Percentiles rank a stretch among this genome's conserved stretches.
Evolutionary conservation across 2,888 invertebrate species (phyloP).

Genomic region (Nomada lathburiana): DNA sequence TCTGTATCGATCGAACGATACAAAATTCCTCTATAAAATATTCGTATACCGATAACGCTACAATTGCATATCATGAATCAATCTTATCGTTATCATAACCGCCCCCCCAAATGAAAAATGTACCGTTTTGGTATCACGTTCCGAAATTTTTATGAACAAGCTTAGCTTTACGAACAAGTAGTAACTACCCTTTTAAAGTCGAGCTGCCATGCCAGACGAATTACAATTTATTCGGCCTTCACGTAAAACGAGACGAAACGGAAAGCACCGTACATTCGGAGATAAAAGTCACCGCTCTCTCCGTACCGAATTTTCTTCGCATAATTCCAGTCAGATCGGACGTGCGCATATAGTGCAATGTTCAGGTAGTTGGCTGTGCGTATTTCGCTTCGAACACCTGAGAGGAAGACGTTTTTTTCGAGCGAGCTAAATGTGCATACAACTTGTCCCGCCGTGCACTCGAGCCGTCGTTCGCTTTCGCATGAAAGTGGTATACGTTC

Average conservation of each 20-base stretch:
- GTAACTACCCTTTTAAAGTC: too few species aligned
- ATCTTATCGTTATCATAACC: too few species aligned
- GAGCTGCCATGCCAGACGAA: too few species aligned
- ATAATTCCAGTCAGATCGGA: neutral
- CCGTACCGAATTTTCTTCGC: neutral
- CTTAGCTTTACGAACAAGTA: too few species aligned
- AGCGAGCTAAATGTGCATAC: slow-evolving; percentile 37
- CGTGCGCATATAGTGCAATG: neutral
- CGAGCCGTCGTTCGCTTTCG: slow-evolving; percentile 21
- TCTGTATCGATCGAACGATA: too few species aligned
- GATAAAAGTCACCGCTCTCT: neutral
- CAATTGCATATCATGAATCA: too few species aligned
- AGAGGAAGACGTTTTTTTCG: slow-evolving; percentile 28
- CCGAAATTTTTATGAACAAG: too few species aligned
- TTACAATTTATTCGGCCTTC: neutral
- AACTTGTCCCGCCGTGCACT: slow-evolving; percentile 18
- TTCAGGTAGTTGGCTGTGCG: slow-evolving; percentile 23
- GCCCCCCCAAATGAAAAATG: too few species aligned
- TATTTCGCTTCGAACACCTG: slow-evolving; percentile 19
- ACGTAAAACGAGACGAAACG: neutral
- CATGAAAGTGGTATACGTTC: slow-evolving; percentile 2
- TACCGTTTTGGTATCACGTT: too few species aligned
- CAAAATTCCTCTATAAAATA: too few species aligned
- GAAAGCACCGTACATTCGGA: neutral
- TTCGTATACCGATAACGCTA: too few species aligned